phyloP scores from a whole-genome alignment of 1,140 invertebrate genomes.

The Holcopasites calliopsidis region DNA sequence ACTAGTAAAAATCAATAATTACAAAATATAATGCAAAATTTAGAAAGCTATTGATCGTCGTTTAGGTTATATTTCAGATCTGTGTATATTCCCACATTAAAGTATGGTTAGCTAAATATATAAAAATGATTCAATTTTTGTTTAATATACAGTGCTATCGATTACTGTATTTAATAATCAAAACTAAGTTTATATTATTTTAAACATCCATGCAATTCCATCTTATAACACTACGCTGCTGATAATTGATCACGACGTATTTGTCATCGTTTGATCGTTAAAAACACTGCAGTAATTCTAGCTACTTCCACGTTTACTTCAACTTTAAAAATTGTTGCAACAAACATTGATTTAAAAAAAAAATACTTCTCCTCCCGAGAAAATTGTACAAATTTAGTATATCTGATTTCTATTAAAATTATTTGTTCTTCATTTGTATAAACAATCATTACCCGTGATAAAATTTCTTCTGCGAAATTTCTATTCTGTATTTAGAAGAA shows the following conservation, averaged over 20 bases:
- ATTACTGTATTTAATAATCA: background rate
- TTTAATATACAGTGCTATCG: background rate
- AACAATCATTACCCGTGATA: background rate
- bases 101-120: background rate
- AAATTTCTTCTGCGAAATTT: no score
- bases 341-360: background rate
- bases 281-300: background rate
- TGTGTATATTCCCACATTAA: background rate
- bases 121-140: slow-evolving; percentile 8
- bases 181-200: background rate
- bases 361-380: background rate
- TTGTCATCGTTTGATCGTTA: background rate
- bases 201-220: background rate
- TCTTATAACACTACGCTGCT: slow-evolving; percentile 9
- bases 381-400: background rate
- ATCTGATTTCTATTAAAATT: background rate
- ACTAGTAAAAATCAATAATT: background rate
- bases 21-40: background rate
- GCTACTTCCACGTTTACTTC: background rate
- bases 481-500: no score
- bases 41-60: background rate
- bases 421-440: background rate
- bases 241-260: background rate
- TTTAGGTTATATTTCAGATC: slow-evolving; percentile 17
- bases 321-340: background rate